Base-by-base conservation (phyloP, 2,888 invertebrate species). In the Orthosia incerta region DNA sequence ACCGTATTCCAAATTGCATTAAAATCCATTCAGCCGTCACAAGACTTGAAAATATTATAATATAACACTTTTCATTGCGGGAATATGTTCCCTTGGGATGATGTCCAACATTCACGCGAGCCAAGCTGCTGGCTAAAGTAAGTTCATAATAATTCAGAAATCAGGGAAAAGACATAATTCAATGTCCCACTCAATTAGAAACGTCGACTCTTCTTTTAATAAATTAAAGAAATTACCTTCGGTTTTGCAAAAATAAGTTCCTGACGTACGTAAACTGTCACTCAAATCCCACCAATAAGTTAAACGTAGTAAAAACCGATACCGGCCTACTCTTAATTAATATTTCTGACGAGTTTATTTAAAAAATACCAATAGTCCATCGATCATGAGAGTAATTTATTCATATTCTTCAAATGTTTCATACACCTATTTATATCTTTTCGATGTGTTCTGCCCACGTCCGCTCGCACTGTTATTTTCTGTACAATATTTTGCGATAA, bases 361-460 rank as follows among this genome's bases (percentile, higher is more conserved):
- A 15, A 62, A 55, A 61, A 46, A 57, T 26, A 31, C 1, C 15
- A 11, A 12, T 20, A 20, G 26, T 69, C 50, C 55, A 75, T 75
- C 77, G 31, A 77, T 75, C 75, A 77, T 0, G 3, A 50, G 12
- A 51, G 56, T 70, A 56, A 75, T 75, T 56, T 12, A 70, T 56
- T 16, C 23, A 59, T 23, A 31, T 31, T 39, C 9, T 31, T 39
- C 20, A 60, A 0, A 48, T 48, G 16, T 18, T 60, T 50, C 39
- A 31, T 18, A 26, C 1, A 15, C 16, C 18, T 48, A 39, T 63
- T 48, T 13, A 39, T 59, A 53, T 45, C 5, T 68, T 59, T 9
- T 48, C 11, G 1, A 65, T 48, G 26, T 45, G 45, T 56, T 12
- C 20, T 50, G 9, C 5, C 31, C 2, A 59, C 13, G 39, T 39